Evolutionary conservation across 2,113 vertebrate species (phyloP), one percentile per base, ranked within the genome.

Genomic region (Menura novaehollandiae): DNA sequence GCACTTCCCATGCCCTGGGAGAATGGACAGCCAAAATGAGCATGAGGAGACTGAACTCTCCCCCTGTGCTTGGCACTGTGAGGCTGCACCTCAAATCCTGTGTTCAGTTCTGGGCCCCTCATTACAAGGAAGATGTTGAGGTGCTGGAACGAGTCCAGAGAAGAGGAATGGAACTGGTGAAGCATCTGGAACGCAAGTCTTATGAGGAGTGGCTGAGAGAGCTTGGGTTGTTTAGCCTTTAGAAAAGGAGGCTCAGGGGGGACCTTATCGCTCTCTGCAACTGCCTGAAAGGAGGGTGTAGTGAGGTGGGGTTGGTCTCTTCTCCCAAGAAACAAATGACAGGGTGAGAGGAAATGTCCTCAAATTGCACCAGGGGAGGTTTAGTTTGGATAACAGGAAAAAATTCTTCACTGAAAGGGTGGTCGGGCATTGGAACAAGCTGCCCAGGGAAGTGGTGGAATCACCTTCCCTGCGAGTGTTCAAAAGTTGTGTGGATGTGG

Each of bases 251-350:
- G 4, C 21, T 81, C 7, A 37, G 13, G 5, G 19, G 7, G 15
- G 19, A 69, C 37, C 7, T 63, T 37, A 30, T 39, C 11, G 1
- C 10, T 17, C 5, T 58, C 26, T n/a, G 16, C 30, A 22, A 1
- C 26, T 53, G 4, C 37, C 7, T 49, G 67, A 64, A 47, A 75
- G 16, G n/a, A 79, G 14, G 11, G 10, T 47, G n/a, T 24, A 47
- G 13, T 1, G 10, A 52, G 43, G 4, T 58, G 37, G 11, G 4
- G 5, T 47, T 0, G 0, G 10, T 47, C 14, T 78, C 28, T 74
- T 74, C 28, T 53, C 19, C 26, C 39, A 37, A 4, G 13, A 11
- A 43, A 37, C 43, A 37, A 58, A 13, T 6, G 9, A 56, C 32
- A 68, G 18, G 15, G 68, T 9, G 24, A 88, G 60, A 84, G 30